A percentile compares a stretch with the other conserved stretches of the same genome.
Evolutionary conservation across 2,113 vertebrate species (phyloP).

Genomic region (Hystrix cristata): DNA sequence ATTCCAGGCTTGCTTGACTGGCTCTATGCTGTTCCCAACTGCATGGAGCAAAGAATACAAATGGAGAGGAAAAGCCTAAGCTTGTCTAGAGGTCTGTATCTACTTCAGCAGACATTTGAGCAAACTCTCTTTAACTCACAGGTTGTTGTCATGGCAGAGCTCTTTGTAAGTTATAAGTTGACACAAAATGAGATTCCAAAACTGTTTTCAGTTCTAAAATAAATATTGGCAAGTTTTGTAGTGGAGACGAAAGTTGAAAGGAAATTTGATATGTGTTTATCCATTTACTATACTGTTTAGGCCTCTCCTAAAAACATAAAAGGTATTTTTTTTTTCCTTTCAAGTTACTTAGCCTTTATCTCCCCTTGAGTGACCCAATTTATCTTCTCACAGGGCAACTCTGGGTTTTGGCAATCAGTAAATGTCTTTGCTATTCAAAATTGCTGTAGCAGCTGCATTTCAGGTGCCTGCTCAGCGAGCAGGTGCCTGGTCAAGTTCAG

Average conservation of each 20-base stretch:
- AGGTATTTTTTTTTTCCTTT: conserved; percentile 38
- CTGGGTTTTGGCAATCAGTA: conserved; percentile 71
- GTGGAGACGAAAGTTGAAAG: conserved; percentile 9
- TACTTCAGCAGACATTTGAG: neutral
- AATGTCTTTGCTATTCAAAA: conserved; percentile 80
- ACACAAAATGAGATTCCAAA: neutral
- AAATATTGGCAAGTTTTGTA: neutral
- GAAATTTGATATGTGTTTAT: neutral
- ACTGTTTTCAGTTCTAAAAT: neutral
- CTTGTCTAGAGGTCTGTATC: neutral
- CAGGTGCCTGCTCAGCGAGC: conserved; percentile 63
- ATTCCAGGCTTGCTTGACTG: neutral
- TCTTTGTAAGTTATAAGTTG: neutral
- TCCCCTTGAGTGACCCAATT: conserved; percentile 71
- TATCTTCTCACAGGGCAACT: conserved; percentile 68
- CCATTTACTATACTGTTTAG: neutral
- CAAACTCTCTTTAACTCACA: neutral
- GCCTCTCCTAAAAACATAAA: neutral
- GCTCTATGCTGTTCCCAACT: neutral
- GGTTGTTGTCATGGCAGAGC: neutral
- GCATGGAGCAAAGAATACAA: neutral
- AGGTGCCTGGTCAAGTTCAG: conserved; percentile 80
- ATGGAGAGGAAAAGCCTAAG: neutral
- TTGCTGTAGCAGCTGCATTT: conserved; percentile 74
- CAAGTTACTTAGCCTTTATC: conserved; percentile 65